These are phyloP conservation scores for Nomada ferruginata DNA, from an alignment of 2,888 invertebrate species.

Conservation along the genomic window DNA sequence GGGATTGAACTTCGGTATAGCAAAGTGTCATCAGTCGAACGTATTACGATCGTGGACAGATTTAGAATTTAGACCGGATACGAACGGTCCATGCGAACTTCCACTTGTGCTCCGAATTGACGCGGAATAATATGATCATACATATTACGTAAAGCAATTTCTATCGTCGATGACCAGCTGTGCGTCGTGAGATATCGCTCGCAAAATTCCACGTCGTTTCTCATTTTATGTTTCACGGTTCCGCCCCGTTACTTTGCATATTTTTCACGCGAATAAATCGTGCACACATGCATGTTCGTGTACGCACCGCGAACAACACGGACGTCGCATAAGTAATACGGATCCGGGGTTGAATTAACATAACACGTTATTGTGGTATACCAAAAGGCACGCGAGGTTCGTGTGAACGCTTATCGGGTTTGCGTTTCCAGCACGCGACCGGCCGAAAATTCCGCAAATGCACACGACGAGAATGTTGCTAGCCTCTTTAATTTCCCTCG, in stretches of 20 bases:
- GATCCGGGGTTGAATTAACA: slow-evolving; percentile 70
- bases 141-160: not conserved
- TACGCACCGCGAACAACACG: slow-evolving; percentile 30
- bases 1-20: not conserved
- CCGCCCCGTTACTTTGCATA: slow-evolving; percentile 27
- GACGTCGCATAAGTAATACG: slow-evolving; percentile 68
- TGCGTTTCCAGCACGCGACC: slow-evolving; percentile 26
- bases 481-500: slow-evolving; percentile 9
- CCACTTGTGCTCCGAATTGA: slow-evolving; percentile 17
- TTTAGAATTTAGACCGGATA: slow-evolving; percentile 18
- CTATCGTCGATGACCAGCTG: slow-evolving; percentile 6
- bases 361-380: slow-evolving; percentile 64
- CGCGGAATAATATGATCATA: slow-evolving; percentile 1
- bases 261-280: slow-evolving; percentile 21
- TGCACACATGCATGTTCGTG: slow-evolving; percentile 30
- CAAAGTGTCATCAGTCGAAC: not conserved
- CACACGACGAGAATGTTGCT: not conserved
- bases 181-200: not conserved
- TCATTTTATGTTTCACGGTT: slow-evolving; percentile 13
- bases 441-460: slow-evolving; percentile 31
- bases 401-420: slow-evolving; percentile 7
- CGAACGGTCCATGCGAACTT: not conserved
- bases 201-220: slow-evolving; percentile 24
- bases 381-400: slow-evolving; percentile 67
- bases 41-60: not conserved